phyloP scores from a whole-genome alignment of 2,888 invertebrate genomes.

The Mythimna vitellina region DNA sequence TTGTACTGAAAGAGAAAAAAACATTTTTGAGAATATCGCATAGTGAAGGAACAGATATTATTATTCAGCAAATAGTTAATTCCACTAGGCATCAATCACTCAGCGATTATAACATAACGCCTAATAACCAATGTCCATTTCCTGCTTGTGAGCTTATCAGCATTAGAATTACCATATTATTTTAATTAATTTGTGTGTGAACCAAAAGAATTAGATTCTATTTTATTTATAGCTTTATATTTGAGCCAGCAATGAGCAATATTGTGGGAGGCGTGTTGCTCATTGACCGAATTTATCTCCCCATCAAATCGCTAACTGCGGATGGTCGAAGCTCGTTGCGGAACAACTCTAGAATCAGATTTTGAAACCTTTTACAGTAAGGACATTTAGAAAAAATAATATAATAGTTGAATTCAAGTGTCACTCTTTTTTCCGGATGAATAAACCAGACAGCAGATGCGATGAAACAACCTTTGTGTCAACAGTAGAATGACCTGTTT shows the following conservation, averaged over 20 bases:
- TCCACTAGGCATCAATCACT: not conserved
- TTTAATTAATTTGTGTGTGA: conserved; percentile 3
- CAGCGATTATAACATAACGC: not conserved
- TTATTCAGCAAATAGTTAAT: conserved; percentile 1
- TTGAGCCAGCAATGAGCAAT: conserved; percentile 68
- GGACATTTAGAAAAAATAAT: conserved; percentile 9
- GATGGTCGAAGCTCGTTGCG: conserved; percentile 31
- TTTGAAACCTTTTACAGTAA: conserved; percentile 18
- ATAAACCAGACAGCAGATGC: conserved; percentile 14
- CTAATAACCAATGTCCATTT: conserved; percentile 6
- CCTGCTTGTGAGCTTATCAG: conserved; percentile 2
- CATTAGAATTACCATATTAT: not conserved
- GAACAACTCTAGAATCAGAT: conserved; percentile 42
- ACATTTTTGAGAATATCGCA: conserved; percentile 15
- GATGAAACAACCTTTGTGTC: conserved; percentile 32
- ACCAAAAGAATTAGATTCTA: not conserved
- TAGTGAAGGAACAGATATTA: not conserved
- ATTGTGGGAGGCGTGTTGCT: conserved; percentile 71
- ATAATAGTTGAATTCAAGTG: conserved; percentile 18
- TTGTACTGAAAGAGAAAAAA: conserved; percentile 82
- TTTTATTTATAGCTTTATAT: conserved; percentile 67
- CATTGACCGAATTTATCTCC: conserved; percentile 80
- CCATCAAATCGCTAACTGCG: conserved; percentile 50
- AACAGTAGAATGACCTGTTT: conserved; percentile 39
- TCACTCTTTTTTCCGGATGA: conserved; percentile 8